Conservation (phyloP, 2,113 vertebrate genomes). For the Cyrtonyx montezumae region DNA sequence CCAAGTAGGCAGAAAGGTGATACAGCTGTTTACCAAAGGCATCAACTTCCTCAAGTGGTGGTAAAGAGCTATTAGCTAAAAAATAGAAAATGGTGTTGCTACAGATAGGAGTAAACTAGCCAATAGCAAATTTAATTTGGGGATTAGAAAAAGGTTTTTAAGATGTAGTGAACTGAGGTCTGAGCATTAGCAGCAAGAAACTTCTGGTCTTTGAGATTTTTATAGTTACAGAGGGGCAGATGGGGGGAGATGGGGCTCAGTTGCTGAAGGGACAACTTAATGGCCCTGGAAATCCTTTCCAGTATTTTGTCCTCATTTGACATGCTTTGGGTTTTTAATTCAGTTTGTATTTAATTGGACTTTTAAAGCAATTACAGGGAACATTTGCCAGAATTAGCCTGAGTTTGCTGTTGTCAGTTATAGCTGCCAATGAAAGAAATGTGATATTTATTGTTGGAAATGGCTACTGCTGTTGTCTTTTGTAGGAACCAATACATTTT, state of each 20-base stretch:
- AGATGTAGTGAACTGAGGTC: background rate
- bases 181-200: background rate
- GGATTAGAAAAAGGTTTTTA: background rate
- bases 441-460: conserved; percentile 14
- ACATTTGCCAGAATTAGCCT: background rate
- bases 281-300: background rate
- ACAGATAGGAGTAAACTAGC: background rate
- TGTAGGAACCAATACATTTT: background rate
- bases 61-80: background rate
- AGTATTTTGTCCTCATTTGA: background rate
- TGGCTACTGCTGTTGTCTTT: background rate
- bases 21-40: rapidly evolving
- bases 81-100: background rate
- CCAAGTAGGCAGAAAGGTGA: background rate
- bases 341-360: background rate
- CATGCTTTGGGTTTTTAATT: background rate
- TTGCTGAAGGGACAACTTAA: background rate
- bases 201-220: background rate
- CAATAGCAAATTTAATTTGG: background rate
- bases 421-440: conserved; percentile 34
- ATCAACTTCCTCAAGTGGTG: background rate
- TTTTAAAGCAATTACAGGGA: background rate
- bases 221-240: background rate
- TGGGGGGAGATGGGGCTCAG: background rate
- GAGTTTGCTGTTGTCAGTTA: background rate